Conservation (phyloP, 2,888 invertebrate genomes). For the Scelioninae gen. 1 region DNA sequence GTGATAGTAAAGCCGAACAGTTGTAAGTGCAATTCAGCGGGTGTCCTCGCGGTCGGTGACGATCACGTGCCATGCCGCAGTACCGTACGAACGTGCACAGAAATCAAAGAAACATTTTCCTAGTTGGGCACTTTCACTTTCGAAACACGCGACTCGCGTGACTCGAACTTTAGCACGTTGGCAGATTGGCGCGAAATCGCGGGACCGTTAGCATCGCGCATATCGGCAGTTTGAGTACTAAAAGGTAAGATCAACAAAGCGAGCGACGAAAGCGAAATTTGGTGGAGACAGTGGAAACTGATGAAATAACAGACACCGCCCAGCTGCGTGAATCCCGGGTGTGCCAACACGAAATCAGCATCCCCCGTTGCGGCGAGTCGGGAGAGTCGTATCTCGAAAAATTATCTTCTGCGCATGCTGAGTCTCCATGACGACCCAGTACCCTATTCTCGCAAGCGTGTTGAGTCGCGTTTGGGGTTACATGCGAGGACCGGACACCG, state of each 20-base stretch:
- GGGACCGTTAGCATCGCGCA: slow-evolving; percentile 8
- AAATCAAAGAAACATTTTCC: too few species aligned
- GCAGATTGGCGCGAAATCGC: not conserved
- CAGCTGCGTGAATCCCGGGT: slow-evolving; percentile 83
- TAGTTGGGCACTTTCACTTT: too few species aligned
- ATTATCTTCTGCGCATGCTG: slow-evolving; percentile 81
- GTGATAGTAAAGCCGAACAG: too few species aligned
- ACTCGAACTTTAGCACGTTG: not conserved
- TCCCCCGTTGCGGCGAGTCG: slow-evolving; percentile 36
- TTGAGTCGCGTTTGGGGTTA: slow-evolving; percentile 11
- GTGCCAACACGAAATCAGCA: slow-evolving; percentile 79
- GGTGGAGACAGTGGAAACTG: slow-evolving; percentile 77
- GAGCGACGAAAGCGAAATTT: slow-evolving; percentile 69
- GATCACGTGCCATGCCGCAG: too few species aligned
- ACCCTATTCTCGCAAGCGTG: slow-evolving; percentile 52
- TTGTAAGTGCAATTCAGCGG: too few species aligned
- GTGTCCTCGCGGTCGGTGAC: not conserved
- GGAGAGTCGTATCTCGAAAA: slow-evolving; percentile 62
- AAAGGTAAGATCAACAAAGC: not conserved
- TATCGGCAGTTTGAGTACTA: not conserved
- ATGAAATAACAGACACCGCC: slow-evolving; percentile 85
- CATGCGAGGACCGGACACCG: slow-evolving; percentile 2
- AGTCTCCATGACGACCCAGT: slow-evolving; percentile 82
- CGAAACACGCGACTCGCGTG: slow-evolving; percentile 31
- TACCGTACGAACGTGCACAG: too few species aligned